phyloP scores from a whole-genome alignment of 2,797 vertebrate genomes.

The Acrossocheilus fasciatus region DNA sequence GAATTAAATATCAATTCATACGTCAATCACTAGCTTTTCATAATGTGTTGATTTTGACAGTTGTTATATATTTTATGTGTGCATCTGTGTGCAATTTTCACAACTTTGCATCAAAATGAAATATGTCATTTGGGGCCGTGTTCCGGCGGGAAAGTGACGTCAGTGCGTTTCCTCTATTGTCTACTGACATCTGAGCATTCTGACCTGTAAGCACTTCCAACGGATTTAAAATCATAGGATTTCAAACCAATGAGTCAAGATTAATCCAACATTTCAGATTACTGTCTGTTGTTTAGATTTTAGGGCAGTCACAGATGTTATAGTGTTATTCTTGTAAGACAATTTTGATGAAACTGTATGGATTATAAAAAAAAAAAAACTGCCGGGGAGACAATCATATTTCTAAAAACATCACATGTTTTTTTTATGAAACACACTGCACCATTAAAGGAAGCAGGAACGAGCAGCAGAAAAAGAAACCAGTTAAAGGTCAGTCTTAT shows the following conservation, averaged over 20 bases:
- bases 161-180: not conserved
- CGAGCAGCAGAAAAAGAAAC: not conserved
- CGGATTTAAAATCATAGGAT: constrained; percentile 41
- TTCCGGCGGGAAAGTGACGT: not conserved
- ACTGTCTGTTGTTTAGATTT: not conserved
- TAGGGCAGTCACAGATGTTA: not conserved
- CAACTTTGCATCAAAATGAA: not conserved
- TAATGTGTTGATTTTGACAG: not conserved
- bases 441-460: not conserved
- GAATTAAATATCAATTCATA: not conserved
- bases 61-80: not conserved
- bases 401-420: not conserved
- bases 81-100: not conserved
- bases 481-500: not conserved
- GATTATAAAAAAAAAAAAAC: not conserved
- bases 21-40: not conserved
- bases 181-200: not conserved
- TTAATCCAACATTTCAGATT: constrained; percentile 43
- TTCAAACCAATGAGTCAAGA: constrained; percentile 33
- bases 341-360: not conserved
- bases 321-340: not conserved
- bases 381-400: not conserved
- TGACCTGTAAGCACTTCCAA: constrained; percentile 39
- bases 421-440: not conserved
- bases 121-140: not conserved